Evolutionary conservation across 2,113 vertebrate species (phyloP).

Genomic region (Corythornis madagascariensis): DNA sequence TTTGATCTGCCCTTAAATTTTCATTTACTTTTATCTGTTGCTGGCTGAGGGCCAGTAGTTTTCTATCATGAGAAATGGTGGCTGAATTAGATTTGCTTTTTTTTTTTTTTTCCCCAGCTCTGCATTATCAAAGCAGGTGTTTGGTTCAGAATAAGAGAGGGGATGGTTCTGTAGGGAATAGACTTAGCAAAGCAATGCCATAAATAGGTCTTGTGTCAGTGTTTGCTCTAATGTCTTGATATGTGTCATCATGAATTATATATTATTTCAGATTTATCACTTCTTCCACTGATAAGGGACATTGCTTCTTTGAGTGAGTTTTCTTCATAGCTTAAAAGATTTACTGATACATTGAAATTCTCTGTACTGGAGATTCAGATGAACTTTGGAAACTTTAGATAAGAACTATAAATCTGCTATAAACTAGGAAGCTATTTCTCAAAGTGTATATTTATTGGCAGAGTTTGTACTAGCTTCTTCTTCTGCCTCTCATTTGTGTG

Average conservation of each 20-base stretch:
- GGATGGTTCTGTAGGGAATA: slow-evolving; percentile 69
- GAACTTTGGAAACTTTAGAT: slow-evolving; percentile 74
- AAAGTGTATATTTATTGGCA: slow-evolving; percentile 13
- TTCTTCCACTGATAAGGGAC: slow-evolving; percentile 69
- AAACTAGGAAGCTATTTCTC: slow-evolving; percentile 56
- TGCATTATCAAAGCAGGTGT: slow-evolving; percentile 65
- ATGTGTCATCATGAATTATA: slow-evolving; percentile 79
- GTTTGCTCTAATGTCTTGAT: slow-evolving; percentile 75
- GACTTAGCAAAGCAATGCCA: slow-evolving; percentile 57
- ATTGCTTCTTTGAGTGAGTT: slow-evolving; percentile 66
- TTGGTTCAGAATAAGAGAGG: slow-evolving; percentile 59
- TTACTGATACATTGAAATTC: slow-evolving; percentile 73
- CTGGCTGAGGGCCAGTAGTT: slow-evolving; percentile 48
- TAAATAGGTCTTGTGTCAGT: slow-evolving; percentile 72
- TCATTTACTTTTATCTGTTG: slow-evolving; percentile 67
- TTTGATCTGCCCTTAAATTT: slow-evolving; percentile 60
- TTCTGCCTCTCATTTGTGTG: slow-evolving; percentile 38
- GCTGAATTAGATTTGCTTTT: slow-evolving; percentile 47
- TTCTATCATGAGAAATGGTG: slow-evolving; percentile 64
- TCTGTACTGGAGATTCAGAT: slow-evolving; percentile 67
- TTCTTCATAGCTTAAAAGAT: slow-evolving; percentile 76
- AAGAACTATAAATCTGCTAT: slow-evolving; percentile 73
- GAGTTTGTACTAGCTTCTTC: neutral
- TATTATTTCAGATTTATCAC: slow-evolving; percentile 79
- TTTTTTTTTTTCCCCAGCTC: neutral